These are phyloP conservation scores for Amblyteles armatorius DNA, from an alignment of 2,888 invertebrate genomes.

Conservation along the genomic window DNA sequence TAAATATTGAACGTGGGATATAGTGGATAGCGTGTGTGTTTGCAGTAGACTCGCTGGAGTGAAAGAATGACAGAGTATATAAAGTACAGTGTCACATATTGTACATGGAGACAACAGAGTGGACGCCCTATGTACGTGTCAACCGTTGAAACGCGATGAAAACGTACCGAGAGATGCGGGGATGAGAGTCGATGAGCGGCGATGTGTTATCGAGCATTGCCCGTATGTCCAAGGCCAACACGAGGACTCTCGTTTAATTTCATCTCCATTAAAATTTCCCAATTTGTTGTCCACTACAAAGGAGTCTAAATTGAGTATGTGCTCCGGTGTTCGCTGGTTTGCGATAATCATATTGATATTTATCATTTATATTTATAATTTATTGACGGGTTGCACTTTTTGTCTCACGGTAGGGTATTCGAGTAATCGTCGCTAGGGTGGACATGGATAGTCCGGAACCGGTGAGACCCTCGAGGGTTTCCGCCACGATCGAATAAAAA, in stretches of 20 bases:
- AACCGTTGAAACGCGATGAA: constrained; percentile 40
- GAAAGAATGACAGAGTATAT: constrained; percentile 10
- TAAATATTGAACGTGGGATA: constrained; percentile 63
- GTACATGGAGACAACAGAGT: constrained; percentile 11
- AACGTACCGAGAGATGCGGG: not conserved
- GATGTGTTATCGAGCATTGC: not conserved
- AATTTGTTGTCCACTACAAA: not conserved
- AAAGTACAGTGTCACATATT: constrained; percentile 2
- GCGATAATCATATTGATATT: too few relatives aligned
- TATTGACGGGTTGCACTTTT: too few relatives aligned
- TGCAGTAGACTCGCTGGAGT: constrained; percentile 1
- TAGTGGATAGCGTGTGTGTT: constrained; percentile 18
- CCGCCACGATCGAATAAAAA: constrained; percentile 21
- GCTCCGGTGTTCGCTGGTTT: not conserved
- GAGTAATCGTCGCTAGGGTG: not conserved
- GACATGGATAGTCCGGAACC: not conserved
- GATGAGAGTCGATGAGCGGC: not conserved
- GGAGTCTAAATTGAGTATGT: not conserved
- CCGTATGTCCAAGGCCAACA: too few relatives aligned
- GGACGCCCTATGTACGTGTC: constrained; percentile 8
- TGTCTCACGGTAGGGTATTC: constrained; percentile 16
- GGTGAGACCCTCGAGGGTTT: constrained; percentile 21
- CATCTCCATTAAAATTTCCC: not conserved
- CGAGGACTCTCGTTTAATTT: not conserved
- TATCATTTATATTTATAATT: too few relatives aligned